Evolutionary conservation across 1,140 invertebrate genomes (phyloP), one percentile per base, ranked within the genome.

Genomic region (Littorina saxatilis): DNA sequence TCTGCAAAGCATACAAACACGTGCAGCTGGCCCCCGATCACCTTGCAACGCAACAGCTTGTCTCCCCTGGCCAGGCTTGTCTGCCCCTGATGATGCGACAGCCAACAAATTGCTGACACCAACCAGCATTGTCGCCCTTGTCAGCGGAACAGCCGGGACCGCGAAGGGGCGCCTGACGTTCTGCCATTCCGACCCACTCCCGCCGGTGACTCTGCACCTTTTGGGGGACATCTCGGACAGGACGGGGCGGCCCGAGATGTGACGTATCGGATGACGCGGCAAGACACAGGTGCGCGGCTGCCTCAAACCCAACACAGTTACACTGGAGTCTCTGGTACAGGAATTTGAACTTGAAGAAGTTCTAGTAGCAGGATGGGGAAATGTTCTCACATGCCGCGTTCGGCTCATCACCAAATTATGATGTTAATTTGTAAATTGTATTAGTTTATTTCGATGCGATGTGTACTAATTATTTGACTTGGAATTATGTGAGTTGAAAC

Each of bases 21-120:
- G 35, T 40, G 3, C 68, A 72, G 13, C 68, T 72, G 68, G 15
- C 37, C 68, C 63, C 68, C 27, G 68, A 72, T 72, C 68, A 27
- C 40, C 68, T 40, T 72, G 35, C 68, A 27, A 63, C 61, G 61
- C 61, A 63, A 63, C 61, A 63, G 61, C 61, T 63, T 63, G 61
- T 63, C 61, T 63, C 61, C 27, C 55, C 23, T 4, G 15, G 23
- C n/a, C 9, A 27, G 55, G 55, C 55, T 13, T 58, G 55, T 58
- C 39, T 7, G 11, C 39, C 61, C 43, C 4, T 61, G 70, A 73
- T 73, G 70, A 50, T 52, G 43, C 40, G 70, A 73, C 70, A 73
- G 70, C 40, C 13, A 73, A 73, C 70, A 73, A 73, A 73, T 73
- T 73, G 43, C 29, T 73, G 70, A 73, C 70, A 73, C 70, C 39